Conservation (phyloP, 1,140 invertebrate genomes). For the Maconellicoccus hirsutus region DNA sequence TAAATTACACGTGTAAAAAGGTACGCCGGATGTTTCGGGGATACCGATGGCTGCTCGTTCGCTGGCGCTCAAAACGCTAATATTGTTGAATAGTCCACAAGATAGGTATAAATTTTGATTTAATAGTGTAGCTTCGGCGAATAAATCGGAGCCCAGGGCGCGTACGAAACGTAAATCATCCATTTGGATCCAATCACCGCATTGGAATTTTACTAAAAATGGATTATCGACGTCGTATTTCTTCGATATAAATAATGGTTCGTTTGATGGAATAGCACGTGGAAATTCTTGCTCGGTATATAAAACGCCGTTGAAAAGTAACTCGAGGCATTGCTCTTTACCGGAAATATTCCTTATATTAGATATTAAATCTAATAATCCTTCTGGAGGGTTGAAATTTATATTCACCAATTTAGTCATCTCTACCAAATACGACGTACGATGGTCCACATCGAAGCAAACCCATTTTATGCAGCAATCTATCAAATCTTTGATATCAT, state of each 20-base stretch:
- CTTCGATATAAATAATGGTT: conserved; percentile 1
- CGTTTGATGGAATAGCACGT: not conserved
- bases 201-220: not conserved
- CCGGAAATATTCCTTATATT: not conserved
- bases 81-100: not conserved
- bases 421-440: not conserved
- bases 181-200: not conserved
- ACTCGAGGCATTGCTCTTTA: not conserved
- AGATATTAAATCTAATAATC: not conserved
- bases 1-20: not conserved
- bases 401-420: not conserved
- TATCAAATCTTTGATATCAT: not conserved
- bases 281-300: not conserved
- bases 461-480: not conserved
- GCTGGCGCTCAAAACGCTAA: not conserved
- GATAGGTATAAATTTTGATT: not conserved
- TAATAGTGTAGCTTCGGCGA: not conserved
- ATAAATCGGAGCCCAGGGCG: not conserved
- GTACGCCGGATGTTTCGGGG: not conserved
- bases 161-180: not conserved
- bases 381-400: not conserved
- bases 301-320: not conserved
- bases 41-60: not conserved
- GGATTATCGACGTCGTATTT: not conserved
- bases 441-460: not conserved